These are phyloP conservation scores for Caenorhabditis drosophilae DNA, from an alignment of 2,888 invertebrate species.

Conservation along the genomic window DNA sequence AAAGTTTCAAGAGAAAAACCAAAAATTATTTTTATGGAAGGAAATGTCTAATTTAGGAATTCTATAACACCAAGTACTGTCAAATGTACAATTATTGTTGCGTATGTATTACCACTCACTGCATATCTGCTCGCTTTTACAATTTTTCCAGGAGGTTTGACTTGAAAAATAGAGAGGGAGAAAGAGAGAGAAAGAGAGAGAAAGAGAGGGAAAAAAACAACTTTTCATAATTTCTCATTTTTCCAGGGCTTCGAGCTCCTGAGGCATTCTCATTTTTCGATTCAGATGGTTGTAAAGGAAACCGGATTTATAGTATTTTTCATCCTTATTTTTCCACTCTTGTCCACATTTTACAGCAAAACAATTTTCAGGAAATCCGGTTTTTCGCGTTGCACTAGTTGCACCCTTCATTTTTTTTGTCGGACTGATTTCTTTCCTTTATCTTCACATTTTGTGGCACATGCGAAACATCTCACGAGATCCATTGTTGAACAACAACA, in stretches of 20 bases:
- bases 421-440: slow-evolving; percentile 54
- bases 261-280: slow-evolving; percentile 60
- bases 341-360: no score
- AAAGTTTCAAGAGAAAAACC: no score
- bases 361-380: slow-evolving; percentile 46
- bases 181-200: neutral
- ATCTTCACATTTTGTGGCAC: slow-evolving; percentile 60
- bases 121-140: slow-evolving; percentile 53
- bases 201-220: no score
- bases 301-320: slow-evolving; percentile 27
- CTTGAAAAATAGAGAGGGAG: neutral
- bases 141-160: slow-evolving; percentile 52
- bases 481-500: slow-evolving; percentile 46
- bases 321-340: no score
- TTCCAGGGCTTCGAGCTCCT: slow-evolving; percentile 36
- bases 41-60: no score
- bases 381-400: slow-evolving; percentile 55
- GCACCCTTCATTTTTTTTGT: slow-evolving; percentile 61
- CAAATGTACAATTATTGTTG: slow-evolving; percentile 44
- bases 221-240: no score
- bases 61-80: slow-evolving; percentile 38
- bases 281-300: slow-evolving; percentile 49
- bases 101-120: slow-evolving; percentile 53
- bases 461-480: slow-evolving; percentile 56
- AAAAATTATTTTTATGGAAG: no score